phyloP scores from a whole-genome alignment of 2,888 invertebrate species.

The Meteorus cinctellus region DNA sequence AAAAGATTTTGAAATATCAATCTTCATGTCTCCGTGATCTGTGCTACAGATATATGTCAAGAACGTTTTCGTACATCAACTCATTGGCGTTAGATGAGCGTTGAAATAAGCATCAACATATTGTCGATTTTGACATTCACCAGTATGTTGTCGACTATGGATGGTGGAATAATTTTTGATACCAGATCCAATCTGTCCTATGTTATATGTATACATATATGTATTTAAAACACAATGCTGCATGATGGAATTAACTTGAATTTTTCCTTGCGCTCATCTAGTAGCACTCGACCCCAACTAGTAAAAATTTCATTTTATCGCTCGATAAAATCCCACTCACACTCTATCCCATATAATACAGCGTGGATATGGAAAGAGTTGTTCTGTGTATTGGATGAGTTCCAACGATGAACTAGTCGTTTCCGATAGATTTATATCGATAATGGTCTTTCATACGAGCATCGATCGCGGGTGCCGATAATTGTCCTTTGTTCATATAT shows the following conservation, averaged over 20 bases:
- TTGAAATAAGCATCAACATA: too few species aligned
- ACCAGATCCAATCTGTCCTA: too few species aligned
- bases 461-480: constrained; percentile 45
- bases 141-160: too few species aligned
- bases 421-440: constrained; percentile 39
- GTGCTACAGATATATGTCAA: too few species aligned
- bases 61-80: too few species aligned
- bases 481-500: constrained; percentile 38
- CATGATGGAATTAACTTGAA: not conserved
- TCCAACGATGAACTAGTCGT: constrained; percentile 36
- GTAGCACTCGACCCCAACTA: constrained; percentile 39
- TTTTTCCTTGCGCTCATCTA: constrained; percentile 37
- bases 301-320: constrained; percentile 39
- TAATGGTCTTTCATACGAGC: constrained; percentile 37
- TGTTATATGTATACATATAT: too few species aligned
- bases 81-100: too few species aligned
- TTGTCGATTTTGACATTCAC: too few species aligned
- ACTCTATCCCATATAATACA: constrained; percentile 14
- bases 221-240: too few species aligned
- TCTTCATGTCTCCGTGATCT: too few species aligned
- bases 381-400: constrained; percentile 48
- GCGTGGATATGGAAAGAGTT: constrained; percentile 59
- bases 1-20: too few species aligned
- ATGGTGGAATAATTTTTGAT: too few species aligned
- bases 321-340: constrained; percentile 46